Conservation (phyloP, 2,888 invertebrate species). For the Nephrotoma appendiculata region DNA sequence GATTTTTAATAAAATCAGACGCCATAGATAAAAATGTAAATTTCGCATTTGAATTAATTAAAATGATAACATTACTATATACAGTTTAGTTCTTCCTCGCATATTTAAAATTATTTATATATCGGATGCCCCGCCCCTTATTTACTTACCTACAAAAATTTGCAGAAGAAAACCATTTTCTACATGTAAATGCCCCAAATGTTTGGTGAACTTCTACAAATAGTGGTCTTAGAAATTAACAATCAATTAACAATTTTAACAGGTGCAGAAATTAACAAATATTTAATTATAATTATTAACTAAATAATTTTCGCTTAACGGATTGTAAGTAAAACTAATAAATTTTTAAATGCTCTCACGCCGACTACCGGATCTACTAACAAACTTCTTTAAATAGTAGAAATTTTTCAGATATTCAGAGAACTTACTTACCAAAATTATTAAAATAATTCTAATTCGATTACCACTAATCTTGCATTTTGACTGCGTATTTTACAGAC, state of each 20-base stretch:
- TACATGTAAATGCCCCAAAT: too few species aligned
- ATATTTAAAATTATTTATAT: too few species aligned
- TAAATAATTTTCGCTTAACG: neutral
- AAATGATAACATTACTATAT: too few species aligned
- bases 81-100: too few species aligned
- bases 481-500: conserved; percentile 43
- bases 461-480: neutral
- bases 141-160: too few species aligned
- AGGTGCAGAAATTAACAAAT: neutral
- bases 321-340: neutral
- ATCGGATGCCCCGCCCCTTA: too few species aligned
- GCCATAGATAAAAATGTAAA: too few species aligned
- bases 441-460: neutral
- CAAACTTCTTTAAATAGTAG: neutral
- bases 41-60: too few species aligned
- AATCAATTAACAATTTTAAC: neutral
- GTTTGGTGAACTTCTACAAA: too few species aligned
- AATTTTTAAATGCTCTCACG: neutral
- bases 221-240: neutral
- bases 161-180: too few species aligned
- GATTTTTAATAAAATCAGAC: too few species aligned
- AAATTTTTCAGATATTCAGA: neutral
- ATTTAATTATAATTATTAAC: neutral
- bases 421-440: neutral
- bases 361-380: neutral